Evolutionary conservation across 2,888 invertebrate species (phyloP), one percentile per base, ranked within the genome.

Genomic region (Limnephilus marmoratus): DNA sequence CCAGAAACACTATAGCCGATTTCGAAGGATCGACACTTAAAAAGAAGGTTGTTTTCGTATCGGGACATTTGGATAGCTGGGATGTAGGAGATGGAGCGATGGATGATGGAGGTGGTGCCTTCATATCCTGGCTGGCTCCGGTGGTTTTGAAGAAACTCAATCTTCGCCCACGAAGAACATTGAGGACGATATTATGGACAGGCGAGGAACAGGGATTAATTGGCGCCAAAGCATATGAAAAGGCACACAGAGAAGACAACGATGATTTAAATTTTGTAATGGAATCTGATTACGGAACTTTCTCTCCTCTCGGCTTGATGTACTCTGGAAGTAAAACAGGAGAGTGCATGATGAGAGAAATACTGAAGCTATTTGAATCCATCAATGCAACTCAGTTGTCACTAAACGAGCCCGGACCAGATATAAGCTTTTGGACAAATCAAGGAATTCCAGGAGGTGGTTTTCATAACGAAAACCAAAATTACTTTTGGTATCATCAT

Each of bases 61-160:
- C 97, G 12, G 98, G 98, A 11, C 98, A 98, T 94, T 95, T 98
- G 53, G 98, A 98, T 94, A 97, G 97, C 94, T 98, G 98, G 98
- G 97, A 98, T 94, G 97, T 98, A 34, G 98, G 98, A 12, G 96
- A 97, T 93, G 98, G 98, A 24, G 98, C 97, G 2, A 97, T 98
- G 97, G 98, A 98, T 94, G 97, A 98, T 94, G 97, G 97, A 37
- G 97, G 97, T 83, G 98, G 98, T 82, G 97, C 97, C 24, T 97
- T 98, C 94, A 97, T 97, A 91, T 97, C 97, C 3, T 97, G 97
- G 97, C 96, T 96, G 94, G 96, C 97, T 29, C 94, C 97, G n/a
- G 96, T 96, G 45, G 94, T 97, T 80, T 94, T 98, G 18, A 97
- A 96, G 94, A 95, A 95, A 29, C 95, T 98, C 7, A 96, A 96